Conservation (phyloP, 2,888 invertebrate species). For the Gasteruption jaculator region DNA sequence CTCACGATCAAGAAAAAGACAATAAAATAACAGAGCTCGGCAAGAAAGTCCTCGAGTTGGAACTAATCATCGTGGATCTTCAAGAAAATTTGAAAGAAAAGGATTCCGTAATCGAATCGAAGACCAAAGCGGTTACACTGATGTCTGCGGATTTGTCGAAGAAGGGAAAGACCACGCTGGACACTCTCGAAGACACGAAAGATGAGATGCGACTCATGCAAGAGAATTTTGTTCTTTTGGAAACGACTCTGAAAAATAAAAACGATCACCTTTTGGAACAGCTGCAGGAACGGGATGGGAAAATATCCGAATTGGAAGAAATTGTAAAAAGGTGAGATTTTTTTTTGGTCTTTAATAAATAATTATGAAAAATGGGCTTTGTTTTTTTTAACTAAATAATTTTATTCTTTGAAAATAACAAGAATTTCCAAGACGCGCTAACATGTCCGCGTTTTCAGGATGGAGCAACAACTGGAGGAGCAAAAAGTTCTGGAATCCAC, state of each 20-base stretch:
- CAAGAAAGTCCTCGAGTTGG: conserved; percentile 68
- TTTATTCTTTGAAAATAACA: background rate
- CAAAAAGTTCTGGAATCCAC: conserved; percentile 35
- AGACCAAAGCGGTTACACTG: conserved; percentile 73
- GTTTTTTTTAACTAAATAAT: conserved; percentile 6
- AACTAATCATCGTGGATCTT: conserved; percentile 72
- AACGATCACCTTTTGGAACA: conserved; percentile 57
- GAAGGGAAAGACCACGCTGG: conserved; percentile 68
- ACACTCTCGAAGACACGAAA: conserved; percentile 73
- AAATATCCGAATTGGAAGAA: conserved; percentile 57
- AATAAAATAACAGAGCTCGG: conserved; percentile 63
- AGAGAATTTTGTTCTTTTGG: conserved; percentile 68
- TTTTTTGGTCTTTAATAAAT: conserved; percentile 2
- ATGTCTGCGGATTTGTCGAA: conserved; percentile 69
- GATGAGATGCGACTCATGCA: conserved; percentile 80
- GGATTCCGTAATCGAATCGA: conserved; percentile 76
- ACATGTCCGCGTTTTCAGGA: conserved; percentile 28
- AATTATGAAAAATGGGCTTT: conserved; percentile 1
- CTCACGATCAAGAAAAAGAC: conserved; percentile 60
- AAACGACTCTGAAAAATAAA: conserved; percentile 68
- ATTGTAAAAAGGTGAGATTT: conserved; percentile 50
- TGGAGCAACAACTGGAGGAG: conserved; percentile 32
- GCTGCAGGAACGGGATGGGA: conserved; percentile 57
- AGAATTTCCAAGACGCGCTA: conserved; percentile 1
- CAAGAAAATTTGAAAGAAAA: conserved; percentile 80